Evolutionary conservation across 2,113 vertebrate genomes (phyloP).

Genomic region (Montifringilla adamsi): DNA sequence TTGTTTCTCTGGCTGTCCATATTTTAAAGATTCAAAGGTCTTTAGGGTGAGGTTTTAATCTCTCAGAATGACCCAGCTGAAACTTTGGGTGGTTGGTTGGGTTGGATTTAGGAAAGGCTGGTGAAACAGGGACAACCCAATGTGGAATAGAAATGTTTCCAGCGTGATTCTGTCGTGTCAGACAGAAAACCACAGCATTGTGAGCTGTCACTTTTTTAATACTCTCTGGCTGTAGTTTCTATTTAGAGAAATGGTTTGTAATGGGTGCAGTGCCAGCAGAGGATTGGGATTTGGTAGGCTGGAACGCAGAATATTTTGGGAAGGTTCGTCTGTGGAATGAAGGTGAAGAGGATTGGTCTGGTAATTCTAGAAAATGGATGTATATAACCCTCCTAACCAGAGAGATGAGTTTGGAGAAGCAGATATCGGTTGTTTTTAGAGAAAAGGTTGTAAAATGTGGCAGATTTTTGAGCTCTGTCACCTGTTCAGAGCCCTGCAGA

Average conservation of each 20-base stretch:
- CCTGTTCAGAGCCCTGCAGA: neutral
- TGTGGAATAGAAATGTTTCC: neutral
- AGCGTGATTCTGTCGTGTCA: neutral
- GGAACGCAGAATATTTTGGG: neutral
- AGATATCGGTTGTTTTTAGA: neutral
- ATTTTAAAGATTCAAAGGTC: neutral
- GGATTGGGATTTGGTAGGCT: neutral
- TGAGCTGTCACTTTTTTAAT: neutral
- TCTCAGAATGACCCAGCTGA: neutral
- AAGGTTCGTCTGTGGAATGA: neutral
- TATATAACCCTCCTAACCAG: rapidly evolving
- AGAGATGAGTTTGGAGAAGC: neutral
- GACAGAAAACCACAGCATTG: neutral
- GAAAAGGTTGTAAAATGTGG: neutral
- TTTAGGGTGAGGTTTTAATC: neutral
- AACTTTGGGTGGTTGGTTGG: neutral
- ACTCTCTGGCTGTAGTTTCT: neutral
- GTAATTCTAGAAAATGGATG: rapidly evolving
- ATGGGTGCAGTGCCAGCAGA: neutral
- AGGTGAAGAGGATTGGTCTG: neutral
- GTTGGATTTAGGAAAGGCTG: neutral
- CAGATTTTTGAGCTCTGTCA: neutral
- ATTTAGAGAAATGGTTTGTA: neutral
- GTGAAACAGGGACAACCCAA: neutral
- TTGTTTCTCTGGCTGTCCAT: rapidly evolving